Evolutionary conservation across 2,113 vertebrate species (phyloP), one percentile per base, ranked within the genome.

Genomic region (Pandion haliaetus): DNA sequence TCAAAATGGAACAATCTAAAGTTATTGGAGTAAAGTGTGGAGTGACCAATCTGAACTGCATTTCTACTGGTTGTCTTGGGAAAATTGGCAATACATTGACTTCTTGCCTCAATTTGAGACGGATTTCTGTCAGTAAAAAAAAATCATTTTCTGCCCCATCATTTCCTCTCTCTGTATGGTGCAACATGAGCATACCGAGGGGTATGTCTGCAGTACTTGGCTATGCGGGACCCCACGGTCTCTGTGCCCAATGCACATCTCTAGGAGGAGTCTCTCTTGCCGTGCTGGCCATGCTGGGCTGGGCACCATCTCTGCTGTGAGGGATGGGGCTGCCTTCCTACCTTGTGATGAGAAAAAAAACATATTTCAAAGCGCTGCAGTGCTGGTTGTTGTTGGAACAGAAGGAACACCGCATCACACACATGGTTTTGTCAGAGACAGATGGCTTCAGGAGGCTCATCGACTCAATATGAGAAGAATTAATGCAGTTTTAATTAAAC

Each of bases 401-500:
- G 91, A 76, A 95, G 72, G 93, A 47, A 25, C 73, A 70, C 55
- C 10, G 17, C 55, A 57, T 49, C 69, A 55, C 58, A n/a, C 76
- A 44, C 77, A 16, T 62, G 59, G 47, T 73, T 73, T 71, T 74
- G 57, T 71, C 73, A 74, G 88, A 82, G 90, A 54, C 72, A 78
- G 92, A 86, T 87, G 92, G 92, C 40, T 95, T 38, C 59, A 34
- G 47, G 84, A 97, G 90, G 90, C 54, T 72, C 36, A 50, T 77
- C 2, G 6, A 58, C 63, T 88, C 63, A 52, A 61, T 72, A 93
- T 17, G 45, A 82, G 84, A 58, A 70, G 52, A 88, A 91, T 81
- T 50, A 70, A 86, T 91, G 77, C 77, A 62, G 47, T 86, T 95
- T 95, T 95, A 94, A 97, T 97, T 97, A 95, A 94, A 91, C 72